Conservation (phyloP, 2,113 vertebrate genomes). For the Phocoena phocoena region DNA sequence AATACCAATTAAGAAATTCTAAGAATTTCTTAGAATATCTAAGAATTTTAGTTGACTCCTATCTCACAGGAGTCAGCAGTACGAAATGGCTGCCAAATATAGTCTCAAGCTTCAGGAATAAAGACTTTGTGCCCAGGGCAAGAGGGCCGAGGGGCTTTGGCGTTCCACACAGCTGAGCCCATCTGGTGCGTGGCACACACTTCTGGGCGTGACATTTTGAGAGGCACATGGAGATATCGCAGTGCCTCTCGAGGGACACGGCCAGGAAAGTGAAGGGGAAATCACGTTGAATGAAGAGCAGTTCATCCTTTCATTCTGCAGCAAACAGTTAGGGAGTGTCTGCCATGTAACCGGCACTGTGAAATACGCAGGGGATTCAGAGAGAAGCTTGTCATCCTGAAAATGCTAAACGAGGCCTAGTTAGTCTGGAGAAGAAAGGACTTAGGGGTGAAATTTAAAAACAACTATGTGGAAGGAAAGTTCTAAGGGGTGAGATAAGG, state of each 20-base stretch:
- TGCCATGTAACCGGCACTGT: fast-evolving
- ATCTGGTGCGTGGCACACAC: not conserved
- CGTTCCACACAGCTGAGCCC: not conserved
- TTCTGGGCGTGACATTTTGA: not conserved
- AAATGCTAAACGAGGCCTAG: not conserved
- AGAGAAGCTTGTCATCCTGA: not conserved
- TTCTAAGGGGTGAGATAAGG: not conserved
- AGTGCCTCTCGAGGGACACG: not conserved
- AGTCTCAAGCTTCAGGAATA: not conserved
- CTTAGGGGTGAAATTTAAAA: not conserved
- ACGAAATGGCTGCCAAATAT: not conserved
- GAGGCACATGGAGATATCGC: not conserved
- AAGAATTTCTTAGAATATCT: not conserved
- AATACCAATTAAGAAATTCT: not conserved
- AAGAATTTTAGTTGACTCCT: not conserved
- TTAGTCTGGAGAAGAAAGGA: not conserved
- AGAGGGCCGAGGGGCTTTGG: not conserved
- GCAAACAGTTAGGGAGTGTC: not conserved
- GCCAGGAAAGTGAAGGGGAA: not conserved
- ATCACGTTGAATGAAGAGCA: not conserved
- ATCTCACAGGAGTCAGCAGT: not conserved
- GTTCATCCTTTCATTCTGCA: not conserved
- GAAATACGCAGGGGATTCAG: not conserved
- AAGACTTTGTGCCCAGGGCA: not conserved
- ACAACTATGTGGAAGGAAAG: not conserved